Conservation (phyloP, 2,797 vertebrate genomes). For the Chrysolophus pictus region DNA sequence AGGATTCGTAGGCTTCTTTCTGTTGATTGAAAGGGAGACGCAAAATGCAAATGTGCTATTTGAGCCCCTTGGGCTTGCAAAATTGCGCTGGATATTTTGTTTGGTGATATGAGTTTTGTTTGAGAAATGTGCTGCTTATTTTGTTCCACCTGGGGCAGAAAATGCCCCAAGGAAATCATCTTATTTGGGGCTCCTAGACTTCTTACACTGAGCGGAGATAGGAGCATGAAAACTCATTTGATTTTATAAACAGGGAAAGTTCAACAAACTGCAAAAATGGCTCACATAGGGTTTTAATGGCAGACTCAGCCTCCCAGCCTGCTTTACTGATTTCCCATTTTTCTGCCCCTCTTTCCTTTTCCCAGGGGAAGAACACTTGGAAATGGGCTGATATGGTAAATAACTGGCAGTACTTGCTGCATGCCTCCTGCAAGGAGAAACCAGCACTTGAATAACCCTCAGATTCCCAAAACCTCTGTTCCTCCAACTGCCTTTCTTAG, state of each 20-base stretch:
- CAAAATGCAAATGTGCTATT: conserved; percentile 47
- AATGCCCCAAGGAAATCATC: neutral
- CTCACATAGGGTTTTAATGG: conserved; percentile 6
- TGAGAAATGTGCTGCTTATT: conserved; percentile 32
- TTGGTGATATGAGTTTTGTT: conserved; percentile 40
- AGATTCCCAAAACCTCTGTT: neutral
- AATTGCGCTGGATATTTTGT: conserved; percentile 45
- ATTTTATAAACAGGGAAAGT: conserved; percentile 35
- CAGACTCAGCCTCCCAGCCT: neutral
- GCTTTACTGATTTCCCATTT: neutral
- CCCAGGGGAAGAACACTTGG: neutral
- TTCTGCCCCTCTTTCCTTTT: neutral
- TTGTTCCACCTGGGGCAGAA: conserved; percentile 41
- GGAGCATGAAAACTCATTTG: conserved; percentile 3
- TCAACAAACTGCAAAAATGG: conserved; percentile 6
- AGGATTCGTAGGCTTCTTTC: neutral
- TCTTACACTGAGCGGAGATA: neutral
- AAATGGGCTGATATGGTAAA: neutral
- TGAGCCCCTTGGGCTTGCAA: conserved; percentile 26
- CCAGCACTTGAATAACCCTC: neutral
- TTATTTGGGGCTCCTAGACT: conserved; percentile 25
- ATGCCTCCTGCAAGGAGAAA: neutral
- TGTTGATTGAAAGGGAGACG: conserved; percentile 27
- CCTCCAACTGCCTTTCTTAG: neutral
- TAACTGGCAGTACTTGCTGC: neutral